Evolutionary conservation across 2,888 invertebrate species (phyloP).

Genomic region (Stenichneumon culpator): DNA sequence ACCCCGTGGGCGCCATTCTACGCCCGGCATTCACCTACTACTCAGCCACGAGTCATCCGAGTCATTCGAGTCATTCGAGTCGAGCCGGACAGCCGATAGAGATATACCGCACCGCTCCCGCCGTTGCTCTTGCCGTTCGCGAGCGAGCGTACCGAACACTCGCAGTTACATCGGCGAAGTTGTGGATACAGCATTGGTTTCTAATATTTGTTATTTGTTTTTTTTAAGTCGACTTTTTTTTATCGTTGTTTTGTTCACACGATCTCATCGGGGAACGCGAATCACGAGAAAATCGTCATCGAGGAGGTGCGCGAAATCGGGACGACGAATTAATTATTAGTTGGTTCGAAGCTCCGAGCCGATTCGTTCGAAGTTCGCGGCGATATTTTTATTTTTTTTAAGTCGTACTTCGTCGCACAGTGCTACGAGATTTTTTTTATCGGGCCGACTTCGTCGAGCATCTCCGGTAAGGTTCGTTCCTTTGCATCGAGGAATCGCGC

Average conservation of each 20-base stretch:
- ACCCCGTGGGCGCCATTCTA: constrained; percentile 80
- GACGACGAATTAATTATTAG: no score
- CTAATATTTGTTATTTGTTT: background rate
- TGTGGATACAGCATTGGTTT: background rate
- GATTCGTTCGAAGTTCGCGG: background rate
- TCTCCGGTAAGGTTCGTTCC: background rate
- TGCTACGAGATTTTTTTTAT: constrained; percentile 4
- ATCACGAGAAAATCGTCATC: background rate
- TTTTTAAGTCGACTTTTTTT: background rate
- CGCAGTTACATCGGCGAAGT: background rate
- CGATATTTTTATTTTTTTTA: background rate
- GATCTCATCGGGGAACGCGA: no score
- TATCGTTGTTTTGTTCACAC: background rate
- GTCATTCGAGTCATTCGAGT: constrained; percentile 71
- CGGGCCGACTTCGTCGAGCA: background rate
- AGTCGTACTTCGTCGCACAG: background rate
- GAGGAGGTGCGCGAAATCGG: background rate
- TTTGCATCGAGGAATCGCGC: background rate
- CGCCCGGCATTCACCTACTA: constrained; percentile 78
- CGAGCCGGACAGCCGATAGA: constrained; percentile 58
- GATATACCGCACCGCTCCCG: background rate
- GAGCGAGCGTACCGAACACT: background rate
- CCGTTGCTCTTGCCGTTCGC: background rate
- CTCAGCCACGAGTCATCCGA: constrained; percentile 73
- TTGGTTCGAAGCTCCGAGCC: background rate